Base-by-base conservation (phyloP, 2,113 vertebrate genomes). In the Cyprinodon tularosa region DNA sequence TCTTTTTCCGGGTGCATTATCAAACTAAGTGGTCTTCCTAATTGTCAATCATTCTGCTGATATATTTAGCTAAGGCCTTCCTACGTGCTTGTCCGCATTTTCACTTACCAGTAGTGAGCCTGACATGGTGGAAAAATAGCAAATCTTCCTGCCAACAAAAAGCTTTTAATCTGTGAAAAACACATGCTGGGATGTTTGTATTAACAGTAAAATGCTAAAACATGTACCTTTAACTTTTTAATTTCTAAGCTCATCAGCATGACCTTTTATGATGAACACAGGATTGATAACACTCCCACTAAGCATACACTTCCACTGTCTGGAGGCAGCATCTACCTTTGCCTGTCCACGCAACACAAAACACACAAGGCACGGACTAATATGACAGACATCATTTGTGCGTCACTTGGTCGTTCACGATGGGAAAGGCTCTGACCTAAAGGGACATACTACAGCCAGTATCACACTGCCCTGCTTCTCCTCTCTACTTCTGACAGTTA, bases 401-500 rank as follows among this genome's bases (percentile, higher is more conserved):
- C 40, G 11, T 83, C 80, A 81, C 81, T 53, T 62, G 79, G 40
- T 17, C 4, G 0, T 71, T 76, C 65, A 68, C 68, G 78, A 74
- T 71, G 62, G 69, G 68, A 63, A 36, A 50, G 65, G 78, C 77
- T 84, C 12, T 89, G 86, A 92, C 91, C 89, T 65, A 73, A 87
- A 86, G 89, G 88, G 50, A 82, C 73, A 75, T 62, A 76, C 66
- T 68, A 66, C 59, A 78, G 78, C 77, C 68, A 63, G 69, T 76
- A 80, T 78, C 72, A 71, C 57, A 67, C 65, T 67, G 50, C 84
- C 62, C 72, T n/a, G 42, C 78, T 72, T 82, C 77, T 88, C 77
- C 74, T 89, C 72, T 59, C 53, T 76, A 37, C 53, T 71, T 81
- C 61, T 84, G 87, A 92, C 87, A 81, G 73, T 89, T 82, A 85